Conservation (phyloP, 2,888 invertebrate species). For the Vannuccia rotundouncinata region DNA sequence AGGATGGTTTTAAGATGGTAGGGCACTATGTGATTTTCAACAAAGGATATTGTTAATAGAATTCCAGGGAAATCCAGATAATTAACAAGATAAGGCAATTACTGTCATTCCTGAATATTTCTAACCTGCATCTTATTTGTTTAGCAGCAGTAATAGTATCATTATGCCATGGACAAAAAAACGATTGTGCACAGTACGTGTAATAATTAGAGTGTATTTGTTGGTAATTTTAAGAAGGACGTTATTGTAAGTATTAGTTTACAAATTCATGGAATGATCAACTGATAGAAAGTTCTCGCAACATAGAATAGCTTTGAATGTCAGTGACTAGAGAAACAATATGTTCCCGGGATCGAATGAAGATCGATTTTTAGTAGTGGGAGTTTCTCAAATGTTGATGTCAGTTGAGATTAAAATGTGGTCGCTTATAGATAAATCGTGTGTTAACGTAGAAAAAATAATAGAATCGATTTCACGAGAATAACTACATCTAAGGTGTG, state of each 20-base stretch:
- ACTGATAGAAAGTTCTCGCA: background rate
- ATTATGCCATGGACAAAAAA: background rate
- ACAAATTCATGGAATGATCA: background rate
- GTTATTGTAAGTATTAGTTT: background rate
- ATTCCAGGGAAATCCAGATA: too few species aligned
- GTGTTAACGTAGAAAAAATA: slow-evolving; percentile 11
- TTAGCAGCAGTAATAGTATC: background rate
- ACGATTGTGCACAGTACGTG: background rate
- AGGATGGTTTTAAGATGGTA: too few species aligned
- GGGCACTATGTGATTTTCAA: too few species aligned
- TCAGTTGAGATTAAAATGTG: background rate
- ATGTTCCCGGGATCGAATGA: background rate
- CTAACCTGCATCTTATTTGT: too few species aligned
- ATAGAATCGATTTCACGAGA: slow-evolving; percentile 15
- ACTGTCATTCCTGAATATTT: too few species aligned
- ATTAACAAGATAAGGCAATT: too few species aligned
- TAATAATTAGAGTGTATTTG: background rate
- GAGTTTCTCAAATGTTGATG: background rate
- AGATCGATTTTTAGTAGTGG: slow-evolving; percentile 16
- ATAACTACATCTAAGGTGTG: slow-evolving; percentile 18
- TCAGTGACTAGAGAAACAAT: background rate
- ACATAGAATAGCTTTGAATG: background rate
- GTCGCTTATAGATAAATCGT: slow-evolving; percentile 20
- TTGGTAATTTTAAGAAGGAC: too few species aligned
- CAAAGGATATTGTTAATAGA: too few species aligned